phyloP scores from a whole-genome alignment of 2,797 vertebrate species.

The Propithecus deckenii region DNA sequence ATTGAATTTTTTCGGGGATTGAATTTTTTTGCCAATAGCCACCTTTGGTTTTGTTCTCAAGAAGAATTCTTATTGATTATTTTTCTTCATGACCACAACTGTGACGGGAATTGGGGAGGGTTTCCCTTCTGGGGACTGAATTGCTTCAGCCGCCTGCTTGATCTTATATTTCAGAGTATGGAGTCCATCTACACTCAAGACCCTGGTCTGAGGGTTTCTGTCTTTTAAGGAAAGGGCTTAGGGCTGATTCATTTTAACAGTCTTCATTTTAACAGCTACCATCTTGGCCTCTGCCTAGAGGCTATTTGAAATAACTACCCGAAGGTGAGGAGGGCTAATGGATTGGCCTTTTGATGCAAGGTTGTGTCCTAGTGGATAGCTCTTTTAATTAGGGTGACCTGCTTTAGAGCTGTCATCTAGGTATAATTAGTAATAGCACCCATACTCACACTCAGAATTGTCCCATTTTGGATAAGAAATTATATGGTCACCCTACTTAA shows the following conservation, averaged over 20 bases:
- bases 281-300: neutral
- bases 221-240: neutral
- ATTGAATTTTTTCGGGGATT: neutral
- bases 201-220: neutral
- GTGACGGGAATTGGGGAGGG: neutral
- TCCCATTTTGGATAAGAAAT: neutral
- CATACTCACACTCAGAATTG: neutral
- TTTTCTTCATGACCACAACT: neutral
- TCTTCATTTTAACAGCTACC: neutral
- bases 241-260: neutral
- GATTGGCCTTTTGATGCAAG: neutral
- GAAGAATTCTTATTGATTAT: neutral
- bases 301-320: neutral
- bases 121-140: neutral
- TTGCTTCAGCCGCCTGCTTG: neutral
- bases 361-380: neutral
- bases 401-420: slow-evolving; percentile 12
- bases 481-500: neutral
- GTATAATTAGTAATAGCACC: slow-evolving; percentile 46
- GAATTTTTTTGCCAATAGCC: neutral
- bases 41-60: neutral
- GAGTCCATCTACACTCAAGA: neutral
- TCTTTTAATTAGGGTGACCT: slow-evolving; percentile 43
- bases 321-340: neutral
- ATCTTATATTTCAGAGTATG: neutral